phyloP scores from a whole-genome alignment of 2,113 vertebrate species.

The Crypturellus undulatus region DNA sequence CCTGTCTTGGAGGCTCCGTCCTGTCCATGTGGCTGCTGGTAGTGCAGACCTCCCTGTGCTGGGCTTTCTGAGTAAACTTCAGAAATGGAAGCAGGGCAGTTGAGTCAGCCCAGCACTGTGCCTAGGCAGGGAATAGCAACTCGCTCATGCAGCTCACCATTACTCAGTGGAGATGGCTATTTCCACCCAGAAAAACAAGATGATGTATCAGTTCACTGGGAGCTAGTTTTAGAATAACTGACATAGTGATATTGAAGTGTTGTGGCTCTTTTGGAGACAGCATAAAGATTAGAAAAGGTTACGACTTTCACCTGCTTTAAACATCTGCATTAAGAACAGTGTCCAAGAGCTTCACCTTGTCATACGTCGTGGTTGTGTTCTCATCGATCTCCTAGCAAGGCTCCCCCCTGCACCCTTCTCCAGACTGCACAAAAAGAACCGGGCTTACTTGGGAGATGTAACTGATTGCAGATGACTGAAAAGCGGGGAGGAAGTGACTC shows the following conservation, averaged over 20 bases:
- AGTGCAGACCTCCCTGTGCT: background rate
- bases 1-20: background rate
- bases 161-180: background rate
- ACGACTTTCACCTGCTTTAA: background rate
- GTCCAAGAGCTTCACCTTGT: background rate
- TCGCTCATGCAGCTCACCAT: background rate
- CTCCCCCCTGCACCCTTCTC: background rate
- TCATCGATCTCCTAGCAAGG: background rate
- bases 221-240: background rate
- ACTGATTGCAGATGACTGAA: background rate
- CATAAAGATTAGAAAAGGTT: background rate
- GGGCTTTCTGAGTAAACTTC: background rate
- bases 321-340: background rate
- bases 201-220: background rate
- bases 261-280: background rate
- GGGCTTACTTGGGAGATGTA: background rate
- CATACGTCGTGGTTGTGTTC: rapidly evolving
- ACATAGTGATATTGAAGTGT: background rate
- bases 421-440: background rate
- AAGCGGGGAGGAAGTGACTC: slow-evolving; percentile 37
- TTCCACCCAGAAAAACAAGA: background rate
- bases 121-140: background rate
- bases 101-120: background rate
- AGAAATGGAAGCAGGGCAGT: background rate
- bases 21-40: rapidly evolving